These are phyloP conservation scores for Pandion haliaetus DNA, from an alignment of 2,113 vertebrate species.

Conservation along the genomic window DNA sequence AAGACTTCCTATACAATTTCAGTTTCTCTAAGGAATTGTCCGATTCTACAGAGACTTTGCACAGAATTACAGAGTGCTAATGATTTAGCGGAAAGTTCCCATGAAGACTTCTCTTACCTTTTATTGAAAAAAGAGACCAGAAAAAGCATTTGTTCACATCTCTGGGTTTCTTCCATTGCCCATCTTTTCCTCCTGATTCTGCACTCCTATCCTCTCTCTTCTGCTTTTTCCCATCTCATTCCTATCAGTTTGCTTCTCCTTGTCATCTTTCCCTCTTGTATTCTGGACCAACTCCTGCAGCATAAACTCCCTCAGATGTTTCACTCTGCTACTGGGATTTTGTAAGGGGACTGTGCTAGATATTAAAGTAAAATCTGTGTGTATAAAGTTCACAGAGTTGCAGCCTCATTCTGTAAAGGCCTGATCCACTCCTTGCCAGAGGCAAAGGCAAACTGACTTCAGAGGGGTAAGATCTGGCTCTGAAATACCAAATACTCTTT, in stretches of 20 bases:
- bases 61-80: background rate
- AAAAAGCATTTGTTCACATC: background rate
- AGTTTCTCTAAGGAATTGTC: background rate
- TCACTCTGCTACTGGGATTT: background rate
- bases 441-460: background rate
- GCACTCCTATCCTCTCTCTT: background rate
- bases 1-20: background rate
- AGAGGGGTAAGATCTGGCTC: background rate
- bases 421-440: background rate
- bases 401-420: background rate
- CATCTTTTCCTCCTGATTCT: background rate
- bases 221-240: background rate
- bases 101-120: background rate
- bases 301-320: background rate
- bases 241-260: background rate
- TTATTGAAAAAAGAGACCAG: background rate
- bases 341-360: background rate
- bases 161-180: background rate
- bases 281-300: background rate
- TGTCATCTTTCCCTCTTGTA: background rate
- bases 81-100: background rate
- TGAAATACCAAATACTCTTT: background rate
- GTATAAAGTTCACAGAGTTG: background rate
- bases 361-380: background rate
- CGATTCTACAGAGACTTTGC: background rate